phyloP scores from a whole-genome alignment of 2,113 vertebrate species.

The Andinoacara biseriatus region DNA sequence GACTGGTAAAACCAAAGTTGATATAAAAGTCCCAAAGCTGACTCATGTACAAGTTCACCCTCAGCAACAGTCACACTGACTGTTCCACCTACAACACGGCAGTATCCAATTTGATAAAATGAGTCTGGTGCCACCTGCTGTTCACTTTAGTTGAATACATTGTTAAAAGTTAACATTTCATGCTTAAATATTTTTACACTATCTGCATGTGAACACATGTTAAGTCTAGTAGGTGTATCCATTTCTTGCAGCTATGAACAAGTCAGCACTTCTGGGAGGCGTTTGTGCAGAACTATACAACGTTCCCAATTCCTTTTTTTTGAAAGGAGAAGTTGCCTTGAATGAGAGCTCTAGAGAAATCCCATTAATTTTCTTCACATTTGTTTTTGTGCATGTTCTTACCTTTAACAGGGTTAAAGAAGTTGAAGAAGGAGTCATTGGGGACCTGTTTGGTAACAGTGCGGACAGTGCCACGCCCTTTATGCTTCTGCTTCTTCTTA shows the following conservation, averaged over 20 bases:
- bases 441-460: constrained; percentile 96
- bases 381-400: constrained; percentile 14
- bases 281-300: background rate
- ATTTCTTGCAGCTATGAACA: background rate
- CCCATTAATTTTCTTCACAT: background rate
- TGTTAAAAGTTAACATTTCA: no score
- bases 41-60: background rate
- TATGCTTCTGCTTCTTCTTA: constrained; percentile 99
- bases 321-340: background rate
- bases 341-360: background rate
- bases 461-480: constrained; percentile 94
- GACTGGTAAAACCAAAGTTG: background rate
- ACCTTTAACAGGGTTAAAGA: constrained; percentile 96
- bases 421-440: constrained; percentile 98
- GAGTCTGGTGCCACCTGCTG: constrained; percentile 71
- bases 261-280: background rate
- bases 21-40: background rate
- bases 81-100: background rate
- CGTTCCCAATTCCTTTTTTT: background rate
- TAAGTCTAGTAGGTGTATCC: background rate
- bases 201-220: background rate
- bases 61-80: background rate
- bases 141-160: background rate
- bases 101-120: background rate
- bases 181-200: background rate